Conservation (phyloP, 2,113 vertebrate species). For the Pipra filicauda region DNA sequence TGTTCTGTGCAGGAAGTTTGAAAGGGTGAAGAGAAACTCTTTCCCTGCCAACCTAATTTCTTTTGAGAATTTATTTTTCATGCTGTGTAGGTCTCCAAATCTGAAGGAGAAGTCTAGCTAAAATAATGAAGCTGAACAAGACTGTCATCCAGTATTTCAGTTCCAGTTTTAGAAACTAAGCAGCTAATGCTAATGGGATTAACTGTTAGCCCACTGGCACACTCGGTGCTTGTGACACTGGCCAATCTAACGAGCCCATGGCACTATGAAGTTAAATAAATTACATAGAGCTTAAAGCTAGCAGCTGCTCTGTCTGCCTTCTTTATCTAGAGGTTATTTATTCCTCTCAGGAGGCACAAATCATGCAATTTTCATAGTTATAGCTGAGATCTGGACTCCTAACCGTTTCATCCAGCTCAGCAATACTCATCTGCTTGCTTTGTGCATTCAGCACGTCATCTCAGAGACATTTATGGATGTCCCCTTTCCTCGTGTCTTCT, state of each 20-base stretch:
- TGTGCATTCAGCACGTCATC: not conserved
- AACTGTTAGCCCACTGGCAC: slow-evolving; percentile 26
- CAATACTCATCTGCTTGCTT: not conserved
- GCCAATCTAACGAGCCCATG: not conserved
- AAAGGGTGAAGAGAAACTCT: not conserved
- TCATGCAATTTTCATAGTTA: not conserved
- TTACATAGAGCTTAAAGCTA: not conserved
- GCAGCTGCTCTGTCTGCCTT: not conserved
- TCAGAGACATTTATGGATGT: not conserved
- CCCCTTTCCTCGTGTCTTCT: not conserved
- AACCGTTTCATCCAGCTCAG: not conserved
- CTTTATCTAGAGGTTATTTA: not conserved
- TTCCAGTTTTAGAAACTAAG: slow-evolving; percentile 54
- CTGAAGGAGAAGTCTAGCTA: not conserved
- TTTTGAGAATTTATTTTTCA: slow-evolving; percentile 17
- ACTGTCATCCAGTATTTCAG: not conserved
- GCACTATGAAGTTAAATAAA: slow-evolving; percentile 29
- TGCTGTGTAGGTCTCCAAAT: not conserved
- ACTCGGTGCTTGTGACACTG: not conserved
- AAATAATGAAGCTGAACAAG: slow-evolving; percentile 8
- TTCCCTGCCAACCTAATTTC: not conserved
- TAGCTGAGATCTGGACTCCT: not conserved
- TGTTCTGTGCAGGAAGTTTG: not conserved
- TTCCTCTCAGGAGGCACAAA: not conserved
- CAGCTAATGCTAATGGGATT: slow-evolving; percentile 54